These are phyloP conservation scores for Achatina immaculata DNA, from an alignment of 1,140 invertebrate species.

Conservation along the genomic window DNA sequence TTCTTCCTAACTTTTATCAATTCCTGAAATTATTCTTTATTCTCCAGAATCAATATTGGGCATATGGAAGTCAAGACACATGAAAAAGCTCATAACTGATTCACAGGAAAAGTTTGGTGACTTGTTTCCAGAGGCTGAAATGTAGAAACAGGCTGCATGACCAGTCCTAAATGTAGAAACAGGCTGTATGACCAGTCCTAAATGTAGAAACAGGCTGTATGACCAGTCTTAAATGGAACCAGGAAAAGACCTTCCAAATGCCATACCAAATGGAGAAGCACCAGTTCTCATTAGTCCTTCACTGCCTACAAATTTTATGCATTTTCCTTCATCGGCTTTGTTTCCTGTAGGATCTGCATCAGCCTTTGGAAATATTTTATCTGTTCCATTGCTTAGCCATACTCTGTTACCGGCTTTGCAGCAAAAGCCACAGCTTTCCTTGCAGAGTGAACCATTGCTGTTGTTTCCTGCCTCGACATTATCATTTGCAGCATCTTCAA, in stretches of 20 bases:
- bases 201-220: neutral
- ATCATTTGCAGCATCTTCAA: neutral
- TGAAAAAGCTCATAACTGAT: neutral
- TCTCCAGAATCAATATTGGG: neutral
- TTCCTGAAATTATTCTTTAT: too few species aligned
- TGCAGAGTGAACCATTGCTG: neutral
- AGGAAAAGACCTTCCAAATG: neutral
- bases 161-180: too few species aligned
- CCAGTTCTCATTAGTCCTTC: neutral
- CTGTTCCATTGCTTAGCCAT: neutral
- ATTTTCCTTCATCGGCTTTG: neutral
- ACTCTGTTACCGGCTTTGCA: neutral
- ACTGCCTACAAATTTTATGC: neutral
- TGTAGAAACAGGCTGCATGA: too few species aligned
- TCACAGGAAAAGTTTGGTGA: neutral
- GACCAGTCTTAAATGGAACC: neutral
- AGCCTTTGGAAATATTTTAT: neutral
- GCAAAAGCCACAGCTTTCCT: neutral
- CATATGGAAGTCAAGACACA: too few species aligned
- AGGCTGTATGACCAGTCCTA: too few species aligned
- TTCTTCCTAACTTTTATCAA: too few species aligned
- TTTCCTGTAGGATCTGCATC: neutral
- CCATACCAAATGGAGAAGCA: neutral
- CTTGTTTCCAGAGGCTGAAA: neutral
- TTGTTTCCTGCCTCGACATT: constrained; percentile 4